Percentiles rank a stretch among this genome's conserved stretches.
These are phyloP conservation scores for Brachynemurus nebulosus DNA, from an alignment of 2,888 invertebrate genomes.

Conservation along the genomic window DNA sequence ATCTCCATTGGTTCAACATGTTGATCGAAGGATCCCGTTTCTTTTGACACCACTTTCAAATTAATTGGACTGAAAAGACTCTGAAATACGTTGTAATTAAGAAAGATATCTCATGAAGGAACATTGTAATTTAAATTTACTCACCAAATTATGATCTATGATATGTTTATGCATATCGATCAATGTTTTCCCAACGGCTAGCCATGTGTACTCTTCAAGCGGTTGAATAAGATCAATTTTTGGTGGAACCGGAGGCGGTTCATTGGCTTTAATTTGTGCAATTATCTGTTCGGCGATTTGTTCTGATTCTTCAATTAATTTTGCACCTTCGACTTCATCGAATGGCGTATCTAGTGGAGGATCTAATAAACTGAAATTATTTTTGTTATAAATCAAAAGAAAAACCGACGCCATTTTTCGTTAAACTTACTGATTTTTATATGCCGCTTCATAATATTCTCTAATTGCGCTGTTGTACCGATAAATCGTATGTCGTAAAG, in stretches of 20 bases:
- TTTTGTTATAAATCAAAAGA: no score
- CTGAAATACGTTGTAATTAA: slow-evolving; percentile 21
- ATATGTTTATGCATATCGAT: slow-evolving; percentile 50
- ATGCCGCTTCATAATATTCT: slow-evolving; percentile 48
- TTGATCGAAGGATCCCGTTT: slow-evolving; percentile 13
- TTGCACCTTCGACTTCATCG: slow-evolving; percentile 38
- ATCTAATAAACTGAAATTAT: no score
- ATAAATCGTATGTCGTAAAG: slow-evolving; percentile 58
- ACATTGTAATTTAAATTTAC: slow-evolving; percentile 10
- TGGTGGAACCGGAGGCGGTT: slow-evolving; percentile 37
- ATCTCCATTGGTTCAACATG: not conserved
- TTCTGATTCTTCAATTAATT: slow-evolving; percentile 42
- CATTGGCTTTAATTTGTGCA: slow-evolving; percentile 36
- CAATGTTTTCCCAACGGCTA: slow-evolving; percentile 49
- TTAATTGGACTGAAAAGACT: slow-evolving; percentile 30
- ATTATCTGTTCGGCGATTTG: slow-evolving; percentile 39
- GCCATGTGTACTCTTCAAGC: slow-evolving; percentile 46
- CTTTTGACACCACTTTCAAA: slow-evolving; percentile 29
- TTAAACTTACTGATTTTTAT: no score
- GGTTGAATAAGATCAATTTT: slow-evolving; percentile 44
- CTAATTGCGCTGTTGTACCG: slow-evolving; percentile 51
- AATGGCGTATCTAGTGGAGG: slow-evolving; percentile 32
- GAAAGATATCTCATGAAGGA: not conserved
- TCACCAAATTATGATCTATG: slow-evolving; percentile 39
- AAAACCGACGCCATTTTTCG: no score